Percentiles rank a stretch among this genome's conserved stretches.
Evolutionary conservation across 64 coral and sea anemone genomes (phyloP).

Genomic region (Acropora tenuis): DNA sequence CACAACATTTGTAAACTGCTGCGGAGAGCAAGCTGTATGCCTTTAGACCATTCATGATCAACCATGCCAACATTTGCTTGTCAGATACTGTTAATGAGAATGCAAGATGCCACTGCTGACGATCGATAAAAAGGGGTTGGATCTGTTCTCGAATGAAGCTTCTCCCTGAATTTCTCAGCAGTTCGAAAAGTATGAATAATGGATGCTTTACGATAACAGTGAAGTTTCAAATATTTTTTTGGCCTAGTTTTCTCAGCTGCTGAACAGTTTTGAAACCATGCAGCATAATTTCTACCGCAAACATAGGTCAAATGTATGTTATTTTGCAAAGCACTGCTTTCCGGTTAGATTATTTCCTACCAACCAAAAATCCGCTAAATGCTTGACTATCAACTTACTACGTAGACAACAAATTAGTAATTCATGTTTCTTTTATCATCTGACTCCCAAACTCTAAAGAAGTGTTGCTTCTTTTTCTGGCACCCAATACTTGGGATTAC

Average conservation of each 20-base stretch:
- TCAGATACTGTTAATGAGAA: no score
- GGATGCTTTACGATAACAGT: not conserved
- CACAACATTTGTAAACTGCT: no score
- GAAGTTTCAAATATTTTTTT: not conserved
- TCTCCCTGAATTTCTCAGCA: no score
- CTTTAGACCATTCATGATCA: no score
- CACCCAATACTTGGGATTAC: no score
- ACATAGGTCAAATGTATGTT: not conserved
- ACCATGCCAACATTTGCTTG: no score
- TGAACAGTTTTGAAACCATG: not conserved
- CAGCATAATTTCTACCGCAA: not conserved
- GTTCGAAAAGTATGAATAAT: no score
- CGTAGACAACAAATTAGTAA: not conserved
- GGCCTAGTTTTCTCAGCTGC: not conserved
- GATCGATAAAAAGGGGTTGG: no score
- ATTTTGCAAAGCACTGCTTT: not conserved
- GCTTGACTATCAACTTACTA: slow-evolving; percentile 11
- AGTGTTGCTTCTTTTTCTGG: no score
- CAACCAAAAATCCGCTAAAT: not conserved
- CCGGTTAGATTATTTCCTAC: not conserved
- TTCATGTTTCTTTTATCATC: not conserved
- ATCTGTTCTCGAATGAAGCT: no score
- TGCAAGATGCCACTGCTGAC: no score
- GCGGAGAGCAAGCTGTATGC: no score
- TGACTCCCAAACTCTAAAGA: not conserved